Evolutionary conservation across 2,888 invertebrate species (phyloP).

Genomic region (Aporophyla nigra): DNA sequence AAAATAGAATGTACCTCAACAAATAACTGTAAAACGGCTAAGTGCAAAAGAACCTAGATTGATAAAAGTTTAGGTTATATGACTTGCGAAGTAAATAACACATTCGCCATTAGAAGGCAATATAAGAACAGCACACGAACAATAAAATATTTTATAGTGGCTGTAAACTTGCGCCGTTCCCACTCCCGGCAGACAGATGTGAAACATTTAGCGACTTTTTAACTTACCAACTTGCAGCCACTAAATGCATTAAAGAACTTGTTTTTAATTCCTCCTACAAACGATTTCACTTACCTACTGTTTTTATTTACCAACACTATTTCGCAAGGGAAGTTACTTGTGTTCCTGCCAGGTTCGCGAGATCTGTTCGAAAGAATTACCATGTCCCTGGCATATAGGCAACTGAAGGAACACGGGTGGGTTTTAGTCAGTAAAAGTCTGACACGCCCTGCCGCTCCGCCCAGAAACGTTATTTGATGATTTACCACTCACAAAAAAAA

Average conservation of each 20-base stretch:
- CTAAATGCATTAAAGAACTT: slow-evolving; percentile 14
- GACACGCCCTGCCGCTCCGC: too few relatives aligned
- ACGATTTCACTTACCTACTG: background rate
- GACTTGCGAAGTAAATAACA: slow-evolving; percentile 30
- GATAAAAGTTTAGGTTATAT: slow-evolving; percentile 18
- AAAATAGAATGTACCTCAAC: background rate
- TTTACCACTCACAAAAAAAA: too few relatives aligned
- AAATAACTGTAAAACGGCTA: background rate
- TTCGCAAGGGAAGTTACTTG: background rate
- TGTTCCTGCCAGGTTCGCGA: too few relatives aligned
- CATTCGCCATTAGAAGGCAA: slow-evolving; percentile 52
- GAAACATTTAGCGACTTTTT: slow-evolving; percentile 62
- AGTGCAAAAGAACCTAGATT: slow-evolving; percentile 15
- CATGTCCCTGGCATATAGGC: too few relatives aligned
- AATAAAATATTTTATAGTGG: slow-evolving; percentile 70
- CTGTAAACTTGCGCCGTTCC: slow-evolving; percentile 58
- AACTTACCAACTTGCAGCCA: slow-evolving; percentile 38
- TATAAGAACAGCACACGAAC: slow-evolving; percentile 50
- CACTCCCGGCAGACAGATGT: slow-evolving; percentile 47
- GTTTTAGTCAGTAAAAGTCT: too few relatives aligned
- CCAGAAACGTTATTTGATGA: too few relatives aligned
- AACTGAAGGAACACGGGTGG: too few relatives aligned
- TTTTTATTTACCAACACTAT: background rate
- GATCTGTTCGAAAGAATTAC: too few relatives aligned
- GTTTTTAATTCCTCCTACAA: slow-evolving; percentile 17